Percentiles rank a stretch among this genome's conserved stretches.
Conservation (phyloP, 1,140 invertebrate genomes). For the Bombus vancouverensis region DNA sequence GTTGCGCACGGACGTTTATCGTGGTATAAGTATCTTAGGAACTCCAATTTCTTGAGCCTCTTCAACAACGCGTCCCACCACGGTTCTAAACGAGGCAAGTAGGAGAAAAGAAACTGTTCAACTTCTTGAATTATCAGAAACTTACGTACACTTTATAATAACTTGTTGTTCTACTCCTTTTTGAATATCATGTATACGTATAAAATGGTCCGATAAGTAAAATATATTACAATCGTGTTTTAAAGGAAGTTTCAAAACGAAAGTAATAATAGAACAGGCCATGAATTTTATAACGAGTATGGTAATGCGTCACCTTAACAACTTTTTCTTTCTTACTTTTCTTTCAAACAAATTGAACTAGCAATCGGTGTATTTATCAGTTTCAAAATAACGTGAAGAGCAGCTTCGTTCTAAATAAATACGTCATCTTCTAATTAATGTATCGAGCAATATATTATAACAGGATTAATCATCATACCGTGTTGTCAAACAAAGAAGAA, state of each 20-base stretch:
- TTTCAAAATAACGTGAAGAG: too few species aligned
- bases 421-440: too few species aligned
- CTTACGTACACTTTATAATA: not conserved
- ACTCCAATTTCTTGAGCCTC: constrained; percentile 26
- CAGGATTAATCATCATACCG: too few species aligned
- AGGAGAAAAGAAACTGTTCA: not conserved
- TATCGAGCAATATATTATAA: too few species aligned
- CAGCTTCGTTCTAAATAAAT: too few species aligned
- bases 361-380: not conserved
- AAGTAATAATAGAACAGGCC: not conserved
- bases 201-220: not conserved
- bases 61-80: not conserved
- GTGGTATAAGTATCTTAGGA: constrained; percentile 11
- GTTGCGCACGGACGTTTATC: constrained; percentile 18
- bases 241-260: not conserved
- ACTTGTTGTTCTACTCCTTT: not conserved
- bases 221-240: not conserved
- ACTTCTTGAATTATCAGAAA: not conserved
- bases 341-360: not conserved
- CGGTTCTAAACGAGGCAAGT: not conserved
- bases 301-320: not conserved
- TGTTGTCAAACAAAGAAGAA: too few species aligned
- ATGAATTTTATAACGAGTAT: not conserved
- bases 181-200: not conserved
- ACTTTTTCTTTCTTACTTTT: not conserved